A percentile compares a stretch with the other conserved stretches of the same genome.
Conservation (phyloP, 2,888 invertebrate species). For the Mayetiola destructor region DNA sequence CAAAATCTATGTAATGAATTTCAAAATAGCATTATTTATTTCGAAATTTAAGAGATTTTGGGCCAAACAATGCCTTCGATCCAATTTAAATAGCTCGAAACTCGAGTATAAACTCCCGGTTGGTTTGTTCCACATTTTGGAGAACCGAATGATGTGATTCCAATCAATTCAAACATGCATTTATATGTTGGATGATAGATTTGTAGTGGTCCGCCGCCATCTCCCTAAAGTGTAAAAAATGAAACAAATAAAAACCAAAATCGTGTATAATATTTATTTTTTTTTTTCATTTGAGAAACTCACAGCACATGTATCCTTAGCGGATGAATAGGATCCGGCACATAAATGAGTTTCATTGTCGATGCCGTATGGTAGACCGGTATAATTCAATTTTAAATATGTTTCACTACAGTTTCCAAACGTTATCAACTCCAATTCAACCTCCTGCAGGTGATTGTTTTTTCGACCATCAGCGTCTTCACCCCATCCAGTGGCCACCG, state of each 20-base stretch:
- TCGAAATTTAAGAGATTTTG: no score
- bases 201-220: constrained; percentile 50
- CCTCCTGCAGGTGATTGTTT: constrained; percentile 37
- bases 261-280: constrained; percentile 20
- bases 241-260: neutral
- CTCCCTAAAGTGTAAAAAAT: constrained; percentile 34
- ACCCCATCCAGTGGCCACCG: constrained; percentile 40
- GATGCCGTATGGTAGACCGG: constrained; percentile 33
- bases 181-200: constrained; percentile 25
- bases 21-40: no score
- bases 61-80: constrained; percentile 45
- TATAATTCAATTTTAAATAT: constrained; percentile 17
- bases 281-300: neutral
- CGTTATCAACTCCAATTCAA: constrained; percentile 34
- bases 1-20: no score
- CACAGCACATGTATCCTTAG: constrained; percentile 38
- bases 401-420: constrained; percentile 29
- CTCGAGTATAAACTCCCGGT: constrained; percentile 43
- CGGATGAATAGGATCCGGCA: constrained; percentile 35
- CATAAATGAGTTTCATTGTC: constrained; percentile 38
- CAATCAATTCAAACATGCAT: constrained; percentile 38
- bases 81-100: constrained; percentile 42
- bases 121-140: constrained; percentile 28
- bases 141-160: constrained; percentile 38
- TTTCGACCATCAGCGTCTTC: constrained; percentile 25